Conservation (phyloP, 37 sponge, comb jelly and placozoan species). For the Chondrilla cf. caribensis region DNA sequence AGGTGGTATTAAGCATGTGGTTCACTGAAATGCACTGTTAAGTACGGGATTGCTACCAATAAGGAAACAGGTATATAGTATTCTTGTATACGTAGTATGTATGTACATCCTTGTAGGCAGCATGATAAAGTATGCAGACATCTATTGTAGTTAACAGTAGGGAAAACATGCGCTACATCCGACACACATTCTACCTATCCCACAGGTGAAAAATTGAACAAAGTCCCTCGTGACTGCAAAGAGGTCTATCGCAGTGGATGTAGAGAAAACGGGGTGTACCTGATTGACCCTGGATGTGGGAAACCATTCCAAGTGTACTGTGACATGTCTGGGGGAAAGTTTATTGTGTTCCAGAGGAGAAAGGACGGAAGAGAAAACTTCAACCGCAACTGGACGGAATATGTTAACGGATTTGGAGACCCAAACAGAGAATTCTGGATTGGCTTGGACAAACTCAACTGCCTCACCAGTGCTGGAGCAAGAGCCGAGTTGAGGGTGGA, state of each 20-base stretch:
- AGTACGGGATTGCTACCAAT: no score
- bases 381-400: not conserved
- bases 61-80: no score
- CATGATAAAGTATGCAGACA: no score
- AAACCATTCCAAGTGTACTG: constrained; percentile 16
- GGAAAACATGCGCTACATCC: no score
- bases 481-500: constrained; percentile 1
- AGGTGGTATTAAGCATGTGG: no score
- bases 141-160: no score
- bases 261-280: constrained; percentile 5
- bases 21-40: no score
- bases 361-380: constrained; percentile 10
- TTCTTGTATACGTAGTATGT: no score
- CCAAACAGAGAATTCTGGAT: constrained; percentile 11
- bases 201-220: no score
- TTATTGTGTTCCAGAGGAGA: constrained; percentile 5
- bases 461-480: not conserved
- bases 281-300: constrained; percentile 13
- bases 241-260: not conserved
- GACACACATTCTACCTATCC: no score
- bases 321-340: constrained; percentile 1
- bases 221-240: not conserved
- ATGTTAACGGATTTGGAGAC: constrained; percentile 10
- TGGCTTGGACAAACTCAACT: not conserved
- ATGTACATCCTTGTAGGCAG: no score